These are phyloP conservation scores for Upupa epops DNA, from an alignment of 2,113 vertebrate species.

Conservation along the genomic window DNA sequence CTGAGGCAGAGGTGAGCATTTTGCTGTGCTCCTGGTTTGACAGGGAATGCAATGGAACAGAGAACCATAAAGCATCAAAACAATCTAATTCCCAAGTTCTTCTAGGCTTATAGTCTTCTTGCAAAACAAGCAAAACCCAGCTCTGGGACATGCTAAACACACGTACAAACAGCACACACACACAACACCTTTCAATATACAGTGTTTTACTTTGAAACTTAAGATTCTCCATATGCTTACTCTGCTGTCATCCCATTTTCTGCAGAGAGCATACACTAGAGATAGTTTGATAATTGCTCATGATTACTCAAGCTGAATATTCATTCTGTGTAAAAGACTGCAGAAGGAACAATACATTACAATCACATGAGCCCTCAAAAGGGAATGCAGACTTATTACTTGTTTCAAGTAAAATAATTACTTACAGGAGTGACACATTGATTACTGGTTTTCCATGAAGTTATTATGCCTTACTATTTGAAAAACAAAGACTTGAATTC, in stretches of 20 bases:
- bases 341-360: constrained; percentile 58
- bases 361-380: constrained; percentile 52
- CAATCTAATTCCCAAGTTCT: not conserved
- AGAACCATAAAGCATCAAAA: not conserved
- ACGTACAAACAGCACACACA: not conserved
- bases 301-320: constrained; percentile 54
- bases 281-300: constrained; percentile 40
- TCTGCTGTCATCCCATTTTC: not conserved
- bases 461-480: constrained; percentile 63
- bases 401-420: constrained; percentile 61
- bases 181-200: not conserved
- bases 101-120: not conserved
- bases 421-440: constrained; percentile 55
- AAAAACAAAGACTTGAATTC: constrained; percentile 59
- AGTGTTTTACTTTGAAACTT: constrained; percentile 13
- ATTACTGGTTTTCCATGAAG: constrained; percentile 56
- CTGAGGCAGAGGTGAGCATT: not conserved
- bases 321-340: constrained; percentile 45
- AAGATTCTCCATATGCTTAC: not conserved
- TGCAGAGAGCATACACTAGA: not conserved
- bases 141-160: not conserved
- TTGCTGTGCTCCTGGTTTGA: not conserved
- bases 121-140: not conserved
- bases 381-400: constrained; percentile 61
- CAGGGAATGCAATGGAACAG: not conserved